These are phyloP conservation scores for Falco cherrug DNA, from an alignment of 2,797 vertebrate genomes.

Conservation along the genomic window DNA sequence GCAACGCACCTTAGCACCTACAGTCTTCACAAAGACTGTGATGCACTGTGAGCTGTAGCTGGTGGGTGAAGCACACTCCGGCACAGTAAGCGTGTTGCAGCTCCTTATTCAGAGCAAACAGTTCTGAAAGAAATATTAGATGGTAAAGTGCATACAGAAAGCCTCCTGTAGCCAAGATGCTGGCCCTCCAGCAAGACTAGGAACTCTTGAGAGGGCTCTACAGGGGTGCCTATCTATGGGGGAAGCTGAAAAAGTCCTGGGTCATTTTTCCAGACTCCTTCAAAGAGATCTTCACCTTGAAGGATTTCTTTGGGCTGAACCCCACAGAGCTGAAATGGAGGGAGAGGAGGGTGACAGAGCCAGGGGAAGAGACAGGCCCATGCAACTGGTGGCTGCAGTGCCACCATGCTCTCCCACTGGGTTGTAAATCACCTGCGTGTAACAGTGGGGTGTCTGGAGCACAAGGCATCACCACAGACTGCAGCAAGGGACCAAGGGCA, in stretches of 20 bases:
- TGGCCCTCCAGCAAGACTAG: background rate
- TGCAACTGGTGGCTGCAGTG: background rate
- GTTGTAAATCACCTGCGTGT: background rate
- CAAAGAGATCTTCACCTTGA: background rate
- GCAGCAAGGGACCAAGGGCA: background rate
- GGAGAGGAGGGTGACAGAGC: background rate
- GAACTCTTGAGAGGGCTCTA: background rate
- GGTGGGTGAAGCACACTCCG: background rate
- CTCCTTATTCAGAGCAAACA: background rate
- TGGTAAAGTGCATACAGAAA: background rate
- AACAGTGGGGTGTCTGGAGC: fast-evolving
- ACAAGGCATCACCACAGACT: fast-evolving
- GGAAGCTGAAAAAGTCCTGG: background rate
- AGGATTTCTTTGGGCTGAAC: background rate
- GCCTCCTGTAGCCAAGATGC: background rate
- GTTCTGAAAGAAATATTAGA: background rate
- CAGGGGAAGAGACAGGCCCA: background rate
- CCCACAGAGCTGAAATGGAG: background rate
- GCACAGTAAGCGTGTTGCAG: background rate
- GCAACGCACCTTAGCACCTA: background rate
- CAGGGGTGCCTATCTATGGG: background rate
- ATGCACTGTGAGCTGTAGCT: background rate
- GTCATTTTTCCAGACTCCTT: background rate
- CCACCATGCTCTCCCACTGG: background rate
- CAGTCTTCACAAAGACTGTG: background rate